Evolutionary conservation across 2,113 vertebrate genomes (phyloP).

Genomic region (Mobula birostris): DNA sequence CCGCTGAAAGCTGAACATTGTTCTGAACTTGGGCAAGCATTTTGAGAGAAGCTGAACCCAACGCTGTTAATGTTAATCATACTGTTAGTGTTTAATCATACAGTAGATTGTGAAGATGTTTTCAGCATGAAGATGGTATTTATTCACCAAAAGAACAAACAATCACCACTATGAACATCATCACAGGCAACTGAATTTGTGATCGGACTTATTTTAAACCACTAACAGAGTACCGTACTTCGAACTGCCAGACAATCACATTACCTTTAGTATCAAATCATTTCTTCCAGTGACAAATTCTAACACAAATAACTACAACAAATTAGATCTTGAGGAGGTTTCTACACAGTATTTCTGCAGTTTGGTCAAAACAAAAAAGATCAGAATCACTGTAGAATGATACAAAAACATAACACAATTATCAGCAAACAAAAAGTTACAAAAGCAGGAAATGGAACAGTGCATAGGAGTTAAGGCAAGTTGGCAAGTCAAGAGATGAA

Average conservation of each 20-base stretch:
- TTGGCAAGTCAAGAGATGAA: background rate
- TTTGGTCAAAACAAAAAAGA: background rate
- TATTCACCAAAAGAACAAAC: too few species aligned
- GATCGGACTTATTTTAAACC: too few species aligned
- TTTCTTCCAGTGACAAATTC: background rate
- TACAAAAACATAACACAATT: background rate
- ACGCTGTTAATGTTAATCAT: too few species aligned
- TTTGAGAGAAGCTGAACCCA: too few species aligned
- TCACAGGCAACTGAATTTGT: too few species aligned
- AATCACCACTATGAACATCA: too few species aligned
- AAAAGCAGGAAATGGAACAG: background rate
- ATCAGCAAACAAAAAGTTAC: background rate
- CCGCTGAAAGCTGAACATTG: too few species aligned
- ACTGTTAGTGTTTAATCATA: too few species aligned
- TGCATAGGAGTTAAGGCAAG: background rate
- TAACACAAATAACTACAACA: background rate
- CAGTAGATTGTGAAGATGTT: too few species aligned
- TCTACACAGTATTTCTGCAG: background rate
- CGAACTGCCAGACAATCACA: background rate
- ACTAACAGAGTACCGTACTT: background rate
- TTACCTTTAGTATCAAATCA: background rate
- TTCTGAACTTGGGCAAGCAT: too few species aligned
- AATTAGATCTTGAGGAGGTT: background rate
- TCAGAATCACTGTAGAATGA: background rate
- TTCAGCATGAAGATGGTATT: too few species aligned